A percentile compares a stretch with the other conserved stretches of the same genome.
phyloP scores from a whole-genome alignment of 2,888 invertebrate genomes.

The Cantharis rufa region DNA sequence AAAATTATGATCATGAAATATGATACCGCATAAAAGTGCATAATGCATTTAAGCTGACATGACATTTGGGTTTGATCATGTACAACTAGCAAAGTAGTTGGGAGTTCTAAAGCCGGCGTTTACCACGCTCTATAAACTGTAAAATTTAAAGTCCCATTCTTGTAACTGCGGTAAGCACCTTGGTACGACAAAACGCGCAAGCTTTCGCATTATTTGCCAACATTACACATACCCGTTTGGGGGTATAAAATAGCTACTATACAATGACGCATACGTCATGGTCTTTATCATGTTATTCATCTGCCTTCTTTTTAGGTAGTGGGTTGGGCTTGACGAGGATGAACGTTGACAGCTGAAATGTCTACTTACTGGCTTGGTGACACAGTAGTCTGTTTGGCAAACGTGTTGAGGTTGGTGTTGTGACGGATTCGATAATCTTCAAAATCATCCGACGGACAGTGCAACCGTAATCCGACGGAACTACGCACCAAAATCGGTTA shows the following conservation, averaged over 20 bases:
- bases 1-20: not conserved
- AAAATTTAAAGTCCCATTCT: conserved; percentile 48
- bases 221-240: conserved; percentile 47
- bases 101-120: conserved; percentile 41
- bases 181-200: conserved; percentile 42
- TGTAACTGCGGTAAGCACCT: conserved; percentile 40
- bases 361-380: conserved; percentile 40
- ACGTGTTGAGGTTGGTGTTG: conserved; percentile 39
- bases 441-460: conserved; percentile 17
- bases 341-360: conserved; percentile 50
- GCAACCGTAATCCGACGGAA: not conserved
- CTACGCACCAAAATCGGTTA: not conserved
- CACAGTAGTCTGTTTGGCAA: conserved; percentile 49
- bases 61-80: conserved; percentile 14
- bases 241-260: conserved; percentile 46
- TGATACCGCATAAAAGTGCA: conserved; percentile 15
- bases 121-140: conserved; percentile 53
- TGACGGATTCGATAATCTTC: conserved; percentile 16
- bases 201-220: conserved; percentile 50
- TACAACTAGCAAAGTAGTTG: conserved; percentile 16
- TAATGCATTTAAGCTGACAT: conserved; percentile 16
- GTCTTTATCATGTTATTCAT: conserved; percentile 50
- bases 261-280: conserved; percentile 50
- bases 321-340: conserved; percentile 42
- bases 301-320: conserved; percentile 42